Conservation (phyloP, 2,797 vertebrate genomes). For the Syndactyla subalaris region DNA sequence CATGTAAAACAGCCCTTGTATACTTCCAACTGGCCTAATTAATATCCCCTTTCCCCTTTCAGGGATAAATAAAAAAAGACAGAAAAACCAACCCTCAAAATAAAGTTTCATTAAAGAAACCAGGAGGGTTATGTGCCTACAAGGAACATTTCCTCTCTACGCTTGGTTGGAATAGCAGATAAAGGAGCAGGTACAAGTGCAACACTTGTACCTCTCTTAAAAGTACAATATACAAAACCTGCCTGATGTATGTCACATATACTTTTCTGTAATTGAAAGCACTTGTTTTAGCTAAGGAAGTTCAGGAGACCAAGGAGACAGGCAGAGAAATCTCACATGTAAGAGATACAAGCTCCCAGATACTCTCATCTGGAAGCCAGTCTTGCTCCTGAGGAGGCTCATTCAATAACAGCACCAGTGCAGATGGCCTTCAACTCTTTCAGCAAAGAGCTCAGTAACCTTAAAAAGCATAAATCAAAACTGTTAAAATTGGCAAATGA, state of each 20-base stretch:
- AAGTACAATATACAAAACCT: not conserved
- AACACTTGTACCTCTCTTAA: not conserved
- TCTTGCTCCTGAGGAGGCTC: not conserved
- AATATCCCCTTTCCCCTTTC: not conserved
- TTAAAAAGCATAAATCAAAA: conserved; percentile 36
- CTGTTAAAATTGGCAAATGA: conserved; percentile 18
- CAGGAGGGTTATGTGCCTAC: not conserved
- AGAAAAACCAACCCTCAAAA: not conserved
- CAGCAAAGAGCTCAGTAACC: conserved; percentile 23
- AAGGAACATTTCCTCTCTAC: not conserved
- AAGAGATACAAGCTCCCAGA: not conserved
- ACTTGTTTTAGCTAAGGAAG: not conserved
- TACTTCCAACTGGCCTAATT: not conserved
- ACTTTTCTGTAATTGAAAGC: not conserved
- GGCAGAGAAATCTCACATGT: not conserved
- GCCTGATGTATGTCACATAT: not conserved
- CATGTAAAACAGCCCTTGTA: fast-evolving
- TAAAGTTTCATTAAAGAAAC: not conserved
- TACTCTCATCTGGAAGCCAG: not conserved
- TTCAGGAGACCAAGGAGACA: not conserved
- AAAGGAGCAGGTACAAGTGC: not conserved
- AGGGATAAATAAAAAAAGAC: not conserved
- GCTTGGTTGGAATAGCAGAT: not conserved
- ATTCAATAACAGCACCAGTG: not conserved
- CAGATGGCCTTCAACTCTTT: conserved; percentile 22